These are phyloP conservation scores for Octomys mimax DNA, from an alignment of 2,797 vertebrate species.

Conservation along the genomic window DNA sequence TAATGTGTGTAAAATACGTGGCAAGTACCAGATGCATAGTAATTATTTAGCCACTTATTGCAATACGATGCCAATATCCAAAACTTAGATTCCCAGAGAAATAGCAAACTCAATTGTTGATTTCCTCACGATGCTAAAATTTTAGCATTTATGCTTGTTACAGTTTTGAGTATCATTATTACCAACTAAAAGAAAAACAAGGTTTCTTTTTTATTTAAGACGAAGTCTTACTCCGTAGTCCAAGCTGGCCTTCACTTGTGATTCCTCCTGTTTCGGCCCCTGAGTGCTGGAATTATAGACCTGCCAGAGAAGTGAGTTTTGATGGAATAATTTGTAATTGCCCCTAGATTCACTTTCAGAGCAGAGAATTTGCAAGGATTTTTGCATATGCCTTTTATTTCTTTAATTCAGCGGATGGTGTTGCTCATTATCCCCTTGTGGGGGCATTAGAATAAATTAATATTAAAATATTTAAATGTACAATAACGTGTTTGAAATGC, in stretches of 20 bases:
- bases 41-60: not conserved
- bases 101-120: not conserved
- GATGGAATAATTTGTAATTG: slow-evolving; percentile 4
- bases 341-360: not conserved
- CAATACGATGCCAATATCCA: not conserved
- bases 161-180: not conserved
- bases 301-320: not conserved
- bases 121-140: slow-evolving; percentile 1
- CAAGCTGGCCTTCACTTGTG: not conserved
- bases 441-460: slow-evolving; percentile 86
- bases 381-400: slow-evolving; percentile 64
- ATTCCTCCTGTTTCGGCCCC: not conserved
- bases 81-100: slow-evolving; percentile 12
- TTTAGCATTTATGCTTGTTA: not conserved
- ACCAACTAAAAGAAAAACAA: slow-evolving; percentile 16
- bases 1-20: not conserved
- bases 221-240: not conserved
- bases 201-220: not conserved
- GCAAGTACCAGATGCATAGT: not conserved
- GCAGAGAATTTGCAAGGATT: slow-evolving; percentile 41
- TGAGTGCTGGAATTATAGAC: not conserved
- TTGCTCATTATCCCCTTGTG: slow-evolving; percentile 82
- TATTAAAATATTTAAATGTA: slow-evolving; percentile 89
- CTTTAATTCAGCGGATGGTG: slow-evolving; percentile 71
- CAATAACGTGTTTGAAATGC: slow-evolving; percentile 78